Evolutionary conservation across 1,140 invertebrate genomes (phyloP), one percentile per base, ranked within the genome.

Genomic region (Homalodisca vitripennis): DNA sequence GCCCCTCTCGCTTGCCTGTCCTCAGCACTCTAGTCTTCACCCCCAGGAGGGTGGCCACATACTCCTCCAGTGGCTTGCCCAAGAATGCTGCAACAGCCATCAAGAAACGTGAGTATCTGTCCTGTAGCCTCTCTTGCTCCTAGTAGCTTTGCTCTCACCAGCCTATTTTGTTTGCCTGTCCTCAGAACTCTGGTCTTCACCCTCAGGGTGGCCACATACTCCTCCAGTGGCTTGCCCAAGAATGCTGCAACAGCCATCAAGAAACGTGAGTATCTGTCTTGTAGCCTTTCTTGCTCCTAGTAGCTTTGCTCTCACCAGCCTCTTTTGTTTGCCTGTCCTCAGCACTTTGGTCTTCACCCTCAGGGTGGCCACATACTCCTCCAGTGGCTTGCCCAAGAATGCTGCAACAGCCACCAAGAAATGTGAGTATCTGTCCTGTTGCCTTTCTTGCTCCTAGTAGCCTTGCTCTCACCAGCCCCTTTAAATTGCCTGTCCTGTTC

Each of bases 381-480:
- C 92, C 68, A 98, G 79, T 30, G 89, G 84, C 63, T 83, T 80
- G 72, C 86, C 86, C n/a, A 97, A 79, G 79, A 94, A 95, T 13
- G 82, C 89, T 91, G 72, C n/a, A 79, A 81, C 67, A 41, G 34
- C 6, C 6, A 80, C 98, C 95, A 10, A 98, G 81, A 79, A 98
- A 98, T 13, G 90, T 90, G 1, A 96, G 79, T 30, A 95, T 92
- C 75, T 93, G 82, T 0, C 93, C 94, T 32, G 80, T 83, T 0
- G 95, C 94, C 68, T 84, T 77, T 46, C 83, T 82, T 0, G 94
- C 94, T 1, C 96, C 96, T 76, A 93, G 79, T 0, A 98, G 82
- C 64, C 95, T 84, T 0, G 95, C 94, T 68, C 90, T 88, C 12
- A 98, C 92, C 31, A 98, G 79, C 1, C 96, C 96, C 20, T 89